Evolutionary conservation across 2,113 vertebrate genomes (phyloP).

Genomic region (Elgaria multicarinata): DNA sequence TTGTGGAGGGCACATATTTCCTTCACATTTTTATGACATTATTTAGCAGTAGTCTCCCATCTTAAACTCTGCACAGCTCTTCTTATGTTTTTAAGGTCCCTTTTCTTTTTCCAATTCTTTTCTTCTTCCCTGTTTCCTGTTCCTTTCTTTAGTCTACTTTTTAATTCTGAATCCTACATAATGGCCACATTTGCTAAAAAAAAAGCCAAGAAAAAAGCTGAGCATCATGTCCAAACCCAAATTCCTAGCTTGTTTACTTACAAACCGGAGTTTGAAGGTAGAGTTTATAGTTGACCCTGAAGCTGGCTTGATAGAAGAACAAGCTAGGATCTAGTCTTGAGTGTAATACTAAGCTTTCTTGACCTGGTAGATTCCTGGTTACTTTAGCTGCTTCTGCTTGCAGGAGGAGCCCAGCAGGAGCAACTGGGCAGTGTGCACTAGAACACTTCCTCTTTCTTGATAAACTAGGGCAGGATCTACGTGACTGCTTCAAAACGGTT

Average conservation of each 20-base stretch:
- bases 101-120: neutral
- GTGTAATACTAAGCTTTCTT: neutral
- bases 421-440: too few relatives aligned
- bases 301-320: neutral
- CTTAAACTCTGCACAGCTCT: neutral
- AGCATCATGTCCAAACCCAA: neutral
- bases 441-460: too few relatives aligned
- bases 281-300: neutral
- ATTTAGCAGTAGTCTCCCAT: neutral
- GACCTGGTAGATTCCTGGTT: neutral
- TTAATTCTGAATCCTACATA: neutral
- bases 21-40: neutral
- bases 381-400: neutral
- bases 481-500: too few relatives aligned
- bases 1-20: neutral
- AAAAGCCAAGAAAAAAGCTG: too few relatives aligned
- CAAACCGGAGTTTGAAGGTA: neutral
- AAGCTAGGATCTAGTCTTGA: neutral
- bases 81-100: too few relatives aligned
- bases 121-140: neutral
- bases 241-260: neutral
- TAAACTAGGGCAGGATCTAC: too few relatives aligned
- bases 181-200: neutral
- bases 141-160: neutral
- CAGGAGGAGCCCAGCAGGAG: neutral